phyloP scores from a whole-genome alignment of 2,113 vertebrate genomes.

The Tenebrosternarchus preto region DNA sequence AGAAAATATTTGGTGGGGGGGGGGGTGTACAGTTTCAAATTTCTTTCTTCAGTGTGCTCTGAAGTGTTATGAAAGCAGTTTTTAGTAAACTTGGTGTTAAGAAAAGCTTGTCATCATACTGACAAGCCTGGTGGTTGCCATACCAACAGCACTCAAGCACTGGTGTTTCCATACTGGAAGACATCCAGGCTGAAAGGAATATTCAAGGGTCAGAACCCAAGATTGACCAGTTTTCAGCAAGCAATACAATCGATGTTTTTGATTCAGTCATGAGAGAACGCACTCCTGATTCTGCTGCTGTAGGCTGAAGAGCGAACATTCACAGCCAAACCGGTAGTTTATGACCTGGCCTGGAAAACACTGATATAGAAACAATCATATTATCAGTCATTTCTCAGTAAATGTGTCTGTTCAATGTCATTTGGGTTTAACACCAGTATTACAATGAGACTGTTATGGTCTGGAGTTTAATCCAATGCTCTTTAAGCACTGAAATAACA shows the following conservation, averaged over 20 bases:
- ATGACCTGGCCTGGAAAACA: neutral
- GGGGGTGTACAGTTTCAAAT: neutral
- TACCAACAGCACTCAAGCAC: constrained; percentile 29
- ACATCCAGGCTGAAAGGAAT: constrained; percentile 4
- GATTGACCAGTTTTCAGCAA: neutral
- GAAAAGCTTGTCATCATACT: constrained; percentile 27
- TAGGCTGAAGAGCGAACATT: too few relatives aligned
- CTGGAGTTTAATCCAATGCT: too few relatives aligned
- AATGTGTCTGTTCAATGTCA: neutral
- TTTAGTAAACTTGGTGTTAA: constrained; percentile 28
- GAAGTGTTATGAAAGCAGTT: constrained; percentile 4
- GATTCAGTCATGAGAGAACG: neutral
- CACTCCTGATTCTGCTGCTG: too few relatives aligned
- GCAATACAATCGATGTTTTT: neutral
- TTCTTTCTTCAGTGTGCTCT: constrained; percentile 1
- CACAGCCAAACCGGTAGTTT: too few relatives aligned
- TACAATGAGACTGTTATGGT: neutral
- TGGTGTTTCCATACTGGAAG: constrained; percentile 9
- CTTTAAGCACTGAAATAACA: neutral
- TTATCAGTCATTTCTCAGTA: neutral
- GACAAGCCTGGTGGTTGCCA: constrained; percentile 37
- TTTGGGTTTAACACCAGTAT: too few relatives aligned
- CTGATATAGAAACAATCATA: neutral
- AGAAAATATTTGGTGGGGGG: too few relatives aligned
- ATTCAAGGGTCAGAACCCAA: neutral